Evolutionary conservation across 2,888 invertebrate genomes (phyloP), one percentile per base, ranked within the genome.

Genomic region (Cerastis leucographa): DNA sequence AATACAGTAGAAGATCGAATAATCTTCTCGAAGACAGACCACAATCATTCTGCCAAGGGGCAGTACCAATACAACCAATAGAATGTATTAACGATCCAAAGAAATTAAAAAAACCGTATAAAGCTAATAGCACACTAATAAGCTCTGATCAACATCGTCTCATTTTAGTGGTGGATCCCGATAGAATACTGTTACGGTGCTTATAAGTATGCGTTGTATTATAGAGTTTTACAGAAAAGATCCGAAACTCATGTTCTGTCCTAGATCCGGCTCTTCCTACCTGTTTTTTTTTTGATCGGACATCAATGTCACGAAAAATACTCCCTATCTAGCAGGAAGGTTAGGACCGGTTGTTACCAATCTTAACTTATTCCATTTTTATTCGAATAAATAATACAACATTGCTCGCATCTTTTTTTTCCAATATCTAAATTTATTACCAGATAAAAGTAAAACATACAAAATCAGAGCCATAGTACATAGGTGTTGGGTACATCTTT

Each of bases 1-100:
- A 76, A 84, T 25, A 89, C 88, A 6, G 7, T 69, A 0, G 65
- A 77, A 1, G 79, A 82, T 51, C 22, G 68, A 5, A 68, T 89
- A 12, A 44, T 85, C 1, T 44, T 25, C 12, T 51, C 64, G 11
- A 86, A 77, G n/a, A 25, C 69, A 46, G 17, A 56, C 1, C 86
- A 86, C 44, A 78, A 75, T 29, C 87, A 86, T 71, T 22, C 14
- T 0, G 76, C 83, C 14, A 29, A 22, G 2, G 8, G 22, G 51
- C 51, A 49, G 49, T 17, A 51, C 71, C 46, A 71, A 51, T 22
- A n/a, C 19, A 6, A 19, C 0, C 25, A 35, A 5, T n/a, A 46
- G 29, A 29, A 8, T 3, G 35, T 44, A 14, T 56, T 25, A 14
- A 25, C 14, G 56, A 25, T 22, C 22, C 51, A 22, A 22, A 51